Evolutionary conservation across 1,140 invertebrate genomes (phyloP).

Genomic region (Platyscapa corneri): DNA sequence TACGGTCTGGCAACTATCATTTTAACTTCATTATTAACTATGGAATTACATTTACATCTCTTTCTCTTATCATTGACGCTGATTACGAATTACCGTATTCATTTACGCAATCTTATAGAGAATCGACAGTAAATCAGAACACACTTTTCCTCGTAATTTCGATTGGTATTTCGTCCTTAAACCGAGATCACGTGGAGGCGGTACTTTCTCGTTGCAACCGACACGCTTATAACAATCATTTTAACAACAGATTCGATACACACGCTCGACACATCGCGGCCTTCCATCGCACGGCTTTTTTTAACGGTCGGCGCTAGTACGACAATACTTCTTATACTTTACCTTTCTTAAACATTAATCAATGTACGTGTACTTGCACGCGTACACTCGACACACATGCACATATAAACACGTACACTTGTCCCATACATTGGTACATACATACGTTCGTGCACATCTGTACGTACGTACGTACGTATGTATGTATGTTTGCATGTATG

Average conservation of each 20-base stretch:
- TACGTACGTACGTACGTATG: no score
- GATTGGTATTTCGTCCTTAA: background rate
- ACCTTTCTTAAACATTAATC: conserved; percentile 28
- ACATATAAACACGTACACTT: no score
- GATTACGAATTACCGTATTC: conserved; percentile 31
- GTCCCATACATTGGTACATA: no score
- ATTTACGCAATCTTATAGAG: conserved; percentile 10
- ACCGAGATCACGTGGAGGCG: no score
- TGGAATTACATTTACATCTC: conserved; percentile 46
- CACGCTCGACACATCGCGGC: conserved; percentile 26
- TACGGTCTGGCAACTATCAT: conserved; percentile 33
- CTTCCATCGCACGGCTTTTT: background rate
- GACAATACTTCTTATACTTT: background rate
- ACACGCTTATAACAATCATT: conserved; percentile 48
- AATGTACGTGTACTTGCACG: background rate
- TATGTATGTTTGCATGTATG: conserved; percentile 32
- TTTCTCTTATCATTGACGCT: conserved; percentile 23
- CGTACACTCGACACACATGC: no score
- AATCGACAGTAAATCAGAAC: background rate
- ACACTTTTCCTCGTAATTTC: background rate
- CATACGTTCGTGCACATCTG: no score
- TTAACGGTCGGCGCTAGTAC: background rate
- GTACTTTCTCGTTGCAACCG: background rate
- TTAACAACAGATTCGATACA: conserved; percentile 49
- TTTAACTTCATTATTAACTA: conserved; percentile 33